Evolutionary conservation across 2,888 invertebrate species (phyloP).

Genomic region (Drosophila anomelani): DNA sequence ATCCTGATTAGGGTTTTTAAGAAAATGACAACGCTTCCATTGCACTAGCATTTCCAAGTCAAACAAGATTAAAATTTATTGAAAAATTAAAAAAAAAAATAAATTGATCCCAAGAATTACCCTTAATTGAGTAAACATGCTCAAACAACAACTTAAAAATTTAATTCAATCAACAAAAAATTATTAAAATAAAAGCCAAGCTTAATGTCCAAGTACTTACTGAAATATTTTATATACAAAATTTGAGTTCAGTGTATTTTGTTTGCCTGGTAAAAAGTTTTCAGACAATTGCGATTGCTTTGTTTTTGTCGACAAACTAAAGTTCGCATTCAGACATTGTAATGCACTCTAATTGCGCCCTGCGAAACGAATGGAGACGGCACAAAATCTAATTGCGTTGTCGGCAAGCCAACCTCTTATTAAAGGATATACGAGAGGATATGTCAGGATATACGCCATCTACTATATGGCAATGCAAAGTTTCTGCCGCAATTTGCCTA

Average conservation of each 20-base stretch:
- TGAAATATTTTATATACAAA: too few relatives aligned
- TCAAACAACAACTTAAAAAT: too few relatives aligned
- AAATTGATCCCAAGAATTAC: too few relatives aligned
- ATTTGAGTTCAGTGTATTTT: constrained; percentile 1
- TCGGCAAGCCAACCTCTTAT: constrained; percentile 27
- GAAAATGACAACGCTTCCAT: too few relatives aligned
- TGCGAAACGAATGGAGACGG: constrained; percentile 5
- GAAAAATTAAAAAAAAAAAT: too few relatives aligned
- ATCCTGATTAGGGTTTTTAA: too few relatives aligned
- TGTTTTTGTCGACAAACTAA: constrained; percentile 21
- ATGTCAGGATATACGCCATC: background rate
- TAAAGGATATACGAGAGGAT: constrained; percentile 33
- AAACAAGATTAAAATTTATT: too few relatives aligned
- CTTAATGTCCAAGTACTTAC: too few relatives aligned
- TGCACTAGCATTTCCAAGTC: too few relatives aligned
- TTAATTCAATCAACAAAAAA: too few relatives aligned
- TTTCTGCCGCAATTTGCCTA: constrained; percentile 31
- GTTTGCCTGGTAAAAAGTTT: constrained; percentile 1
- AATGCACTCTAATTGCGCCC: constrained; percentile 56
- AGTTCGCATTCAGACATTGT: constrained; percentile 34
- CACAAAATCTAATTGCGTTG: constrained; percentile 22
- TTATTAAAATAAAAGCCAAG: too few relatives aligned
- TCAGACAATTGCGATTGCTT: constrained; percentile 30
- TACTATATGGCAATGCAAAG: constrained; percentile 46
- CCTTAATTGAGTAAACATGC: too few relatives aligned